Base-by-base conservation (phyloP, 2,888 invertebrate species). In the Drosophila histrio region DNA sequence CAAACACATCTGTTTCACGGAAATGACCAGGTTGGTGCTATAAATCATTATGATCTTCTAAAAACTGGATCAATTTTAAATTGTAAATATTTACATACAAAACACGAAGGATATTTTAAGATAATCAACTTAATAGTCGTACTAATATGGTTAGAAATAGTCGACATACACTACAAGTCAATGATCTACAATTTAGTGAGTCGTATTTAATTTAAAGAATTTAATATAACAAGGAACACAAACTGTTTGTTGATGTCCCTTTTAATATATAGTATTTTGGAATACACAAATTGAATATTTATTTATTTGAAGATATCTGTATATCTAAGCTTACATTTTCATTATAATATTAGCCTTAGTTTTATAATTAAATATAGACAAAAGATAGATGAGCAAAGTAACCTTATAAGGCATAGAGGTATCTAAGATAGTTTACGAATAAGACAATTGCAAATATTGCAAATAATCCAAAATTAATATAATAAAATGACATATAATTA, bases 1-100 rank as follows among this genome's bases (percentile, higher is more conserved):
- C 21, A 53, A 41, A 22, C 13, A 41, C 26, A 38, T 13, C 41
- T 44, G 22, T 43, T 69, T 72, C 68, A 46, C 67, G 88, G 87
- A 88, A 75, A 84, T 84, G 84, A 84, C 84, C 69, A 84, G 84
- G 84, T 84, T 77, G 56, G 81, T 77, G 39, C 17, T 28, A 13
- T 38, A n/a, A 17, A 13, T 17, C 50, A 26, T 21, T 21, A n/a
- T 38, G 38, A 1, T 19, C 32, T 2, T 19, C 2, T 7, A n/a
- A 17, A 30, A 21, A 9, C 26, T 24, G 6, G 8, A 46, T 46
- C 0, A 7, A 2, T 30, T 9, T 21, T 30, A 5, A 46, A n/a
- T n/a, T 36, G 34, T 49, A 36, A 49, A 34, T 47, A 22, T 13
- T 19, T 2, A 38, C n/a, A 30, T n/a, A 13, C 6, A n/a, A 13